These are phyloP conservation scores for Eupeodes corollae DNA, from an alignment of 1,140 invertebrate genomes.

Conservation along the genomic window DNA sequence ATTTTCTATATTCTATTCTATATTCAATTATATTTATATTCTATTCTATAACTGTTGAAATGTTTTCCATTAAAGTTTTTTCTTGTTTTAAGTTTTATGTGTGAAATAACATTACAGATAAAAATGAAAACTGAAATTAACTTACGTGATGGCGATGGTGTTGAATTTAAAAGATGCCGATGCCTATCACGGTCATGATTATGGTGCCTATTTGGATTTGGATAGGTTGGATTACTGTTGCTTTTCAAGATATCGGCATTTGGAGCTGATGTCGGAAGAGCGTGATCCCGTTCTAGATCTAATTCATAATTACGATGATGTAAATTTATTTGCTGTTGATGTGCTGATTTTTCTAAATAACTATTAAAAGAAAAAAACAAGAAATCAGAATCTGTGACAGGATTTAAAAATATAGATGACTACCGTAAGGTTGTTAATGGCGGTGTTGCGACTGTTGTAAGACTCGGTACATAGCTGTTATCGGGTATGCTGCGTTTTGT, in stretches of 20 bases:
- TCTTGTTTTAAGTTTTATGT: not conserved
- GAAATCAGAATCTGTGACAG: not conserved
- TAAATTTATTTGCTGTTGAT: slow-evolving; percentile 17
- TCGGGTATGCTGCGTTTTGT: slow-evolving; percentile 54
- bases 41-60: too few relatives aligned
- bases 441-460: slow-evolving; percentile 50
- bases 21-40: too few relatives aligned
- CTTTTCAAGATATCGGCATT: slow-evolving; percentile 59
- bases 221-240: slow-evolving; percentile 56
- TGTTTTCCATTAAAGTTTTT: too few relatives aligned
- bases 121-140: not conserved
- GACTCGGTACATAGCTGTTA: slow-evolving; percentile 45
- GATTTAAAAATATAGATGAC: not conserved
- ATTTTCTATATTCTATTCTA: too few relatives aligned
- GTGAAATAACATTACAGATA: too few relatives aligned
- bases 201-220: slow-evolving; percentile 46
- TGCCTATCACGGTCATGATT: slow-evolving; percentile 25
- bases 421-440: slow-evolving; percentile 44
- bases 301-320: slow-evolving; percentile 44
- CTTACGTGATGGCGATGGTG: slow-evolving; percentile 38
- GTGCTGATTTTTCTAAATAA: slow-evolving; percentile 20
- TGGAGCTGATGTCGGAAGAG: slow-evolving; percentile 54
- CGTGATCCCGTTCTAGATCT: slow-evolving; percentile 54
- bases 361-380: slow-evolving; percentile 6
- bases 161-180: slow-evolving; percentile 29